Evolutionary conservation across 2,888 invertebrate genomes (phyloP), one percentile per base, ranked within the genome.

Genomic region (Synergus japonicus): DNA sequence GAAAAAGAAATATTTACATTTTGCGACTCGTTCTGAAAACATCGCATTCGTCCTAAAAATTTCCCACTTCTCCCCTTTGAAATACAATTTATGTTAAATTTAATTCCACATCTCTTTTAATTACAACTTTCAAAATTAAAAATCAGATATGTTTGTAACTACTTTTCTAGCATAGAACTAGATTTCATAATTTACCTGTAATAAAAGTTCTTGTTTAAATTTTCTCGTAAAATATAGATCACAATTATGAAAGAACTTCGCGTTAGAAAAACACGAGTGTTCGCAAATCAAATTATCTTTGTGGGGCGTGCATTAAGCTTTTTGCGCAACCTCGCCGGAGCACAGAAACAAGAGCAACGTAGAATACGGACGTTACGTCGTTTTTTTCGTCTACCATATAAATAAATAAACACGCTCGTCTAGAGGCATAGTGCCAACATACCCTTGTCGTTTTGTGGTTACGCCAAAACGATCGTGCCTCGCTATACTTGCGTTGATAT

Each of bases 201-300:
- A 54, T n/a, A n/a, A 54, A n/a, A 8, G 8, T 54, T 54, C 2
- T 15, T 5, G 29, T 54, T n/a, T n/a, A 54, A 54, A n/a, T 54
- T 9, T n/a, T 54, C 54, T 8, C 1, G 9, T n/a, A 13, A 54
- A 54, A 54, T n/a, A 54, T 9, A n/a, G 54, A 54, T 54, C 54
- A 9, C 8, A 54, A 54, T 54, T 8, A n/a, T 2, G n/a, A n/a
- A 9, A 54, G 9, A 54, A 4, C n/a, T 8, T n/a, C 3, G n/a
- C n/a, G 9, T n/a, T 54, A 54, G 54, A n/a, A 54, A 54, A 54
- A 54, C n/a, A n/a, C n/a, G n/a, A n/a, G 54, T 54, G 54, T n/a
- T 54, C 54, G n/a, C 54, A 54, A 54, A 54, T 54, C 9, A 54
- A 54, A 54, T 54, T 54, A 54, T 54, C n/a, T 54, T 54, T 54